A percentile compares a stretch with the other conserved stretches of the same genome.
phyloP scores from a whole-genome alignment of 2,888 invertebrate species.

The Ceramica pisi region DNA sequence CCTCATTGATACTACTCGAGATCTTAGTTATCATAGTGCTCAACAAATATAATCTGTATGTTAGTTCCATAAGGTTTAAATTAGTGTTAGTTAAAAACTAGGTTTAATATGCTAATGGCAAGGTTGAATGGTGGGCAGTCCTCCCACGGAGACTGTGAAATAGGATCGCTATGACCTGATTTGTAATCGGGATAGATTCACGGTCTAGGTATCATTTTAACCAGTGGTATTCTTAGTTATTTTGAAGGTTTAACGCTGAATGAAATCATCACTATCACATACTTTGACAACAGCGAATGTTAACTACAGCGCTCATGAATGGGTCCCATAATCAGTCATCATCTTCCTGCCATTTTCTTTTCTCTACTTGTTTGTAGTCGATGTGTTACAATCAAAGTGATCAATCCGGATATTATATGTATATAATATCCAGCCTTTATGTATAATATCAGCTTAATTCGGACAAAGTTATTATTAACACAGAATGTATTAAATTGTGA shows the following conservation, averaged over 20 bases:
- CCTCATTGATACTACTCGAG: slow-evolving; percentile 53
- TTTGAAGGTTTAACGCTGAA: not conserved
- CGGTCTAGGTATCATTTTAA: slow-evolving; percentile 32
- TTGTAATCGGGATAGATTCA: slow-evolving; percentile 44
- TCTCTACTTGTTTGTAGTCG: no score
- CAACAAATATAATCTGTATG: slow-evolving; percentile 30
- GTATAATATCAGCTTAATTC: no score
- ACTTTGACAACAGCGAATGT: not conserved
- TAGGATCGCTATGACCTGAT: slow-evolving; percentile 50
- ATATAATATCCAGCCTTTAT: no score
- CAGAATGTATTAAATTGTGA: no score
- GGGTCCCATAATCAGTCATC: no score
- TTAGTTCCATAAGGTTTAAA: slow-evolving; percentile 20
- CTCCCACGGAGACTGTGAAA: slow-evolving; percentile 54
- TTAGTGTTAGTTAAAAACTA: slow-evolving; percentile 6
- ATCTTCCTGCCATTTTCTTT: no score
- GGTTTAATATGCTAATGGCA: slow-evolving; percentile 41
- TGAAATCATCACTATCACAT: not conserved
- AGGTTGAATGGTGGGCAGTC: slow-evolving; percentile 57
- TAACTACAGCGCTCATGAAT: not conserved
- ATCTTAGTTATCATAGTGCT: slow-evolving; percentile 42
- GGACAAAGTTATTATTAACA: no score
- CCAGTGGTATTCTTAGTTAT: not conserved
- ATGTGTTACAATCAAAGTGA: no score
- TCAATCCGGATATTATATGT: no score